phyloP scores from a whole-genome alignment of 2,113 vertebrate species.

The Nothoprocta pentlandii region DNA sequence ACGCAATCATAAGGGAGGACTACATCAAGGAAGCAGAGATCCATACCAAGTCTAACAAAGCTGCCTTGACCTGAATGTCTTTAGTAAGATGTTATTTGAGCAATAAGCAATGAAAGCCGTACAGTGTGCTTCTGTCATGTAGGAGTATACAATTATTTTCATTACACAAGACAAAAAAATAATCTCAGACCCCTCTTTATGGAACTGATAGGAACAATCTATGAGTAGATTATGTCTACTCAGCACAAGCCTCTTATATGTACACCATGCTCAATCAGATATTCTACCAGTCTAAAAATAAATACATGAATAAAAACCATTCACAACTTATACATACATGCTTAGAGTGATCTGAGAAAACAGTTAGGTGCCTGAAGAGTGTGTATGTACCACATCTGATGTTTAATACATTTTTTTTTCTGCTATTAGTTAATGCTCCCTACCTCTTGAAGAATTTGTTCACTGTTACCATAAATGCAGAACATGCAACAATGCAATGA shows the following conservation, averaged over 20 bases:
- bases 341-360: not conserved
- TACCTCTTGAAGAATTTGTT: not conserved
- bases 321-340: not conserved
- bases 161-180: not conserved
- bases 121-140: not conserved
- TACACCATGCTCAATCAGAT: not conserved
- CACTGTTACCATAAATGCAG: not conserved
- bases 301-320: not conserved
- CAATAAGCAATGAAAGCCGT: not conserved
- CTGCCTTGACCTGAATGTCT: conserved; percentile 7
- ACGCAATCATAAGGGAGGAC: not conserved
- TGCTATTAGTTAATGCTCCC: not conserved
- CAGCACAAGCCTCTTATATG: not conserved
- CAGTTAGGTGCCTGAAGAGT: not conserved
- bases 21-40: not conserved
- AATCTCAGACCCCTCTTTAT: not conserved
- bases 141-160: not conserved
- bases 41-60: not conserved
- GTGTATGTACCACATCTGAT: not conserved
- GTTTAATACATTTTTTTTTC: not conserved
- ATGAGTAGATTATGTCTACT: not conserved
- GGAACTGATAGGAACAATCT: not conserved
- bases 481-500: not conserved
- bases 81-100: not conserved
- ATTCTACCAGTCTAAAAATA: not conserved